Evolutionary conservation across 2,797 vertebrate genomes (phyloP).

Genomic region (Petrocephalus sullivani): DNA sequence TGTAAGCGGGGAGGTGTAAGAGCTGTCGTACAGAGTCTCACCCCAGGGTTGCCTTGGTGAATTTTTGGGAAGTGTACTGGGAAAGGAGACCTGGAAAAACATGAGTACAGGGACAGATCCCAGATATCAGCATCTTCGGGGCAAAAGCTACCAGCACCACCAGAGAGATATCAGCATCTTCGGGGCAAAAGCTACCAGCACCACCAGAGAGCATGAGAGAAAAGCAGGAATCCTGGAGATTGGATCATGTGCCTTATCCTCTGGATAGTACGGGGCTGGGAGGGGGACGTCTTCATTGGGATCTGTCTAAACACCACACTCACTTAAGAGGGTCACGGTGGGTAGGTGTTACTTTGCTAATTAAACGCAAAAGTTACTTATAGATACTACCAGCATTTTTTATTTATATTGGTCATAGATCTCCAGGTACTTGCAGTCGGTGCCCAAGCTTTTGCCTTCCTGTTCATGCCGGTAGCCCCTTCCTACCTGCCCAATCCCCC

Average conservation of each 20-base stretch:
- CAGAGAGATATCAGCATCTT: background rate
- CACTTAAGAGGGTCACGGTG: background rate
- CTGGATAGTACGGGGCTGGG: background rate
- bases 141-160: no score
- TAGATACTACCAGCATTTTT: background rate
- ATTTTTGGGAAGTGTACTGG: background rate
- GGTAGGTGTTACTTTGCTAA: background rate
- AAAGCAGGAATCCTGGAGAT: background rate
- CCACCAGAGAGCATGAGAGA: background rate
- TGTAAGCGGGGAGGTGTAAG: background rate
- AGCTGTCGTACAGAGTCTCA: background rate
- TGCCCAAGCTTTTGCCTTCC: background rate
- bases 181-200: background rate
- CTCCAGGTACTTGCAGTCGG: background rate
- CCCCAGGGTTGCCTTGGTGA: background rate
- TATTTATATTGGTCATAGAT: background rate
- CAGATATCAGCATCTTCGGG: background rate
- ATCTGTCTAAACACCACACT: background rate
- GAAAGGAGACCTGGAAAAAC: background rate
- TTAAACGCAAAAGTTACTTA: background rate
- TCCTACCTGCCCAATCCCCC: background rate
- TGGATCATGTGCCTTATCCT: background rate
- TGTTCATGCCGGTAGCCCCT: background rate
- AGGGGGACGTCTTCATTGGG: background rate
- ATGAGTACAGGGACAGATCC: background rate